Percentiles rank a stretch among this genome's conserved stretches.
These are phyloP conservation scores for Hyppa rectilinea DNA, from an alignment of 2,888 invertebrate species.

Conservation along the genomic window DNA sequence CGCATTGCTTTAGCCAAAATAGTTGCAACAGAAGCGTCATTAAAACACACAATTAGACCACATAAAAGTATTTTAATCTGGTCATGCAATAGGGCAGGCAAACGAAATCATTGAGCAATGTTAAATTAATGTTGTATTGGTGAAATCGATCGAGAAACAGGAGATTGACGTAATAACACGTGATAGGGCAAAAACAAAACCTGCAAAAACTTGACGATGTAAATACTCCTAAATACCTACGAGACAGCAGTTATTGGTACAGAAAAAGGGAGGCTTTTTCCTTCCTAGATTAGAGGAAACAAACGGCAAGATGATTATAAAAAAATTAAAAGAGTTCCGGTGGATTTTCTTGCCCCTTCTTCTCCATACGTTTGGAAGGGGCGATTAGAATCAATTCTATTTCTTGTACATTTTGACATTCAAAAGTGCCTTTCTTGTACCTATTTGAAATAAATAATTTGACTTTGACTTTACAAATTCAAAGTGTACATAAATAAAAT, in stretches of 20 bases:
- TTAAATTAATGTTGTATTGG: conserved; percentile 25
- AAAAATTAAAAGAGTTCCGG: too few relatives aligned
- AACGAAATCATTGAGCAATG: conserved; percentile 35
- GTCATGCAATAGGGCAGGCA: conserved; percentile 23
- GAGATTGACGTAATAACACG: conserved; percentile 20
- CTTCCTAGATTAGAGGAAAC: background rate
- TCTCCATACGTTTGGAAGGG: too few relatives aligned
- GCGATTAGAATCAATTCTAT: too few relatives aligned
- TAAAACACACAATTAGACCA: conserved; percentile 36
- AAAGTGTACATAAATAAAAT: background rate
- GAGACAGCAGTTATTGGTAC: too few relatives aligned
- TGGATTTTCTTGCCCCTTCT: too few relatives aligned
- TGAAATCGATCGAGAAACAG: conserved; percentile 28
- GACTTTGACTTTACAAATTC: too few relatives aligned
- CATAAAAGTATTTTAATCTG: conserved; percentile 23
- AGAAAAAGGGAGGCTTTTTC: background rate
- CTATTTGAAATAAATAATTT: too few relatives aligned
- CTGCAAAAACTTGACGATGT: background rate
- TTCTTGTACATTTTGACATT: too few relatives aligned
- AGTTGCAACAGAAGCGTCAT: conserved; percentile 46
- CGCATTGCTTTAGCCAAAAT: conserved; percentile 21
- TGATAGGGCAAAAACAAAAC: too few relatives aligned
- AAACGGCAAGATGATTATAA: background rate
- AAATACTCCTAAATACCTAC: background rate
- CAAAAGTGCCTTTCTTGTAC: too few relatives aligned